These are phyloP conservation scores for Bombus cullumanus DNA, from an alignment of 1,140 invertebrate genomes.

Conservation along the genomic window DNA sequence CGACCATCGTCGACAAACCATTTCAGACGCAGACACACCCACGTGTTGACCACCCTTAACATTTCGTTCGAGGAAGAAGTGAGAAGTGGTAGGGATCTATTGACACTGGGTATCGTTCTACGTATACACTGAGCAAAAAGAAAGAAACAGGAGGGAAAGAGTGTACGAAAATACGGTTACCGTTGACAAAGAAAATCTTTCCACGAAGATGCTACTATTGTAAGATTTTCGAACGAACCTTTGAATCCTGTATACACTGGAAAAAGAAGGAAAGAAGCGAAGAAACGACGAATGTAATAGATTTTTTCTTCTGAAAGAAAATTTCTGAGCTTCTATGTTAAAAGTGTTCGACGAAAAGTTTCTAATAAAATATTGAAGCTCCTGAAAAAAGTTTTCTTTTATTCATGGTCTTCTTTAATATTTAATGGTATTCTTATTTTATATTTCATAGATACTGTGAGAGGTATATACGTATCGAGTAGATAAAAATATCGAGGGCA, in stretches of 20 bases:
- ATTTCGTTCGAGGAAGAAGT: not conserved
- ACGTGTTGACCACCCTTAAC: not conserved
- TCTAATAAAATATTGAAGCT: not conserved
- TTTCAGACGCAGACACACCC: not conserved
- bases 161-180: not conserved
- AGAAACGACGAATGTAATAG: not conserved
- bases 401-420: not conserved
- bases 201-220: not conserved
- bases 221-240: not conserved
- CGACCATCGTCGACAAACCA: not conserved
- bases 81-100: not conserved
- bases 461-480: not conserved
- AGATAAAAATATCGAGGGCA: not conserved
- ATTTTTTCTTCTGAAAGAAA: not conserved
- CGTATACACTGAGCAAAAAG: not conserved
- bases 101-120: constrained; percentile 4
- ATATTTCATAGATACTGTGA: not conserved
- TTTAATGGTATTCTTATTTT: not conserved
- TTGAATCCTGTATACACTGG: no score
- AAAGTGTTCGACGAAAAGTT: not conserved
- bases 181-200: not conserved
- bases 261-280: not conserved
- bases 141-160: no score
- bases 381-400: not conserved
- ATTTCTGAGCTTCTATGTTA: not conserved